Conservation (phyloP, 2,113 vertebrate species). For the Archilochus colubris region DNA sequence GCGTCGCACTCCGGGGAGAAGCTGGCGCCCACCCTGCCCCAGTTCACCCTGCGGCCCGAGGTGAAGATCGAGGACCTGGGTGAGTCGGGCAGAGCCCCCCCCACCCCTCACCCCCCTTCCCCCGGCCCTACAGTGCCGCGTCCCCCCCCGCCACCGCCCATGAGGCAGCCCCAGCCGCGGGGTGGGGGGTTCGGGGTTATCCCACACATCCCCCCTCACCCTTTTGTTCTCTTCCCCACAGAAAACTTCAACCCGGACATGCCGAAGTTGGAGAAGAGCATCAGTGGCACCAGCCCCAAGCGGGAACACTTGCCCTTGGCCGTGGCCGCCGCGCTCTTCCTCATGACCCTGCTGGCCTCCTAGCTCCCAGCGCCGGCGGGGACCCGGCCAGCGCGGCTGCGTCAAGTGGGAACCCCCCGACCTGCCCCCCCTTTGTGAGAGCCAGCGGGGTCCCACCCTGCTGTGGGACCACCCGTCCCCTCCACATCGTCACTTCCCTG, state of each 20-base stretch:
- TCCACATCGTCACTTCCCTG: not conserved
- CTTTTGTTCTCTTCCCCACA: constrained; percentile 53
- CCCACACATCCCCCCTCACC: not conserved
- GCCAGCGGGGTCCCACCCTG: not conserved
- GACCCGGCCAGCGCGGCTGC: constrained; percentile 12
- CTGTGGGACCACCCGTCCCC: not conserved
- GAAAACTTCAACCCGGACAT: constrained; percentile 90
- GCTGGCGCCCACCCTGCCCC: constrained; percentile 86
- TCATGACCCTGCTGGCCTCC: constrained; percentile 87
- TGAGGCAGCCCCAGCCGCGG: not conserved
- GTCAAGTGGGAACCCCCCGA: constrained; percentile 47
- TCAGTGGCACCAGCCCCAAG: constrained; percentile 94
- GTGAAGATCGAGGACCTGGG: constrained; percentile 93
- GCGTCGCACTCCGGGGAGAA: constrained; percentile 88
- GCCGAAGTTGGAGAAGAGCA: constrained; percentile 96
- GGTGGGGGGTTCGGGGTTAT: not conserved
- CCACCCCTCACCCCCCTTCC: too few relatives aligned
- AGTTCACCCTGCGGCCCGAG: constrained; percentile 92
- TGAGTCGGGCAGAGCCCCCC: constrained; percentile 78
- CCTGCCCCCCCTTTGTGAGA: constrained; percentile 21
- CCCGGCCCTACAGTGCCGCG: not conserved
- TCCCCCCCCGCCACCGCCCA: not conserved
- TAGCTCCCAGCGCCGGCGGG: constrained; percentile 74
- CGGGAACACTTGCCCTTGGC: constrained; percentile 91
- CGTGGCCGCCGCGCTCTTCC: constrained; percentile 85